Evolutionary conservation across 2,113 vertebrate genomes (phyloP).

Genomic region (Castor canadensis): DNA sequence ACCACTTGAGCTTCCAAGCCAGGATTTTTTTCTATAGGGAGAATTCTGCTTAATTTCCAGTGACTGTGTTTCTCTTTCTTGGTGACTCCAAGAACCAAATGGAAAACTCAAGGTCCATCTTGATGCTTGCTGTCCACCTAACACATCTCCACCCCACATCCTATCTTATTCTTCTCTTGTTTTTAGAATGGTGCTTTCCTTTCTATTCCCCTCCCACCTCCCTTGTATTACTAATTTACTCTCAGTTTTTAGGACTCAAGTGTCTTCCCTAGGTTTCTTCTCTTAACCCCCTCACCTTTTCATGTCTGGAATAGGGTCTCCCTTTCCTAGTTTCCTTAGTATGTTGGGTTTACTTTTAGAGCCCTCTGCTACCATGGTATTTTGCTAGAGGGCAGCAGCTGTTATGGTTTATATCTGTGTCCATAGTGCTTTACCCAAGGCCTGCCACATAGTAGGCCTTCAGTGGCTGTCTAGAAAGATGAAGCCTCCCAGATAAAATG

Average conservation of each 20-base stretch:
- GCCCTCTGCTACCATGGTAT: not conserved
- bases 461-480: not conserved
- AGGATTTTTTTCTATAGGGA: not conserved
- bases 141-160: not conserved
- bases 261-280: not conserved
- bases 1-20: no score
- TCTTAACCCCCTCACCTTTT: not conserved
- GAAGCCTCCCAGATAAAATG: not conserved
- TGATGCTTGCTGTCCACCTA: accelerated
- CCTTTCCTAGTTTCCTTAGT: not conserved
- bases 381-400: not conserved
- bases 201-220: not conserved
- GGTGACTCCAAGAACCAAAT: not conserved
- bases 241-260: not conserved
- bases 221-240: not conserved
- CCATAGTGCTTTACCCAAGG: no score
- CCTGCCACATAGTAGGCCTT: not conserved
- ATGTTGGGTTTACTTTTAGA: not conserved
- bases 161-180: no score
- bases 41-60: not conserved
- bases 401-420: not conserved
- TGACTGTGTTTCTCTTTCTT: not conserved
- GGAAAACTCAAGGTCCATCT: accelerated
- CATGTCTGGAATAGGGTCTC: not conserved
- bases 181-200: not conserved